phyloP scores from a whole-genome alignment of 2,888 invertebrate genomes.

The Nomada lathburiana region DNA sequence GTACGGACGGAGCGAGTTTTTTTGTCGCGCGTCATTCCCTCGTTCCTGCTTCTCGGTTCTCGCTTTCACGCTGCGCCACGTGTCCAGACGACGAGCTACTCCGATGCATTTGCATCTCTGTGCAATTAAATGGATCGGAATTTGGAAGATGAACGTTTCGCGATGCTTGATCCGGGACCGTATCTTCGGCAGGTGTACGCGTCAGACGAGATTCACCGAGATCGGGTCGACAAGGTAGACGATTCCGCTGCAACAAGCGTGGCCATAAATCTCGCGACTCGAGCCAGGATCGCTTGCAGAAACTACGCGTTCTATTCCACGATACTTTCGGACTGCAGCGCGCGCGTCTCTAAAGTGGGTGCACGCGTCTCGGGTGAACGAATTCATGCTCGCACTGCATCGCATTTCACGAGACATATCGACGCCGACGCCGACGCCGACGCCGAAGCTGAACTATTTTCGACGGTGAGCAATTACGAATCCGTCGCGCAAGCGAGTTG shows the following conservation, averaged over 20 bases:
- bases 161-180: not conserved
- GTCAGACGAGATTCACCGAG: not conserved
- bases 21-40: conserved; percentile 56
- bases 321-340: not conserved
- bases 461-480: not conserved
- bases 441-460: conserved; percentile 11
- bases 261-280: not conserved
- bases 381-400: conserved; percentile 8
- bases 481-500: too few relatives aligned
- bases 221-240: not conserved
- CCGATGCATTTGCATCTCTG: not conserved
- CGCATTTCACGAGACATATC: conserved; percentile 30
- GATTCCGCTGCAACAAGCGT: not conserved
- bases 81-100: conserved; percentile 9
- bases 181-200: not conserved
- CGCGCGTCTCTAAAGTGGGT: not conserved
- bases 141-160: too few relatives aligned
- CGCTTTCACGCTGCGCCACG: conserved; percentile 27
- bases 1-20: conserved; percentile 67
- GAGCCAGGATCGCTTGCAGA: not conserved
- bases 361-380: conserved; percentile 21
- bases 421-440: conserved; percentile 6
- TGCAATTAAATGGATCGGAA: too few relatives aligned
- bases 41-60: not conserved
- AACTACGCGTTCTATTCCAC: not conserved